phyloP scores from a whole-genome alignment of 2,113 vertebrate genomes.

The Silurus asotus region DNA sequence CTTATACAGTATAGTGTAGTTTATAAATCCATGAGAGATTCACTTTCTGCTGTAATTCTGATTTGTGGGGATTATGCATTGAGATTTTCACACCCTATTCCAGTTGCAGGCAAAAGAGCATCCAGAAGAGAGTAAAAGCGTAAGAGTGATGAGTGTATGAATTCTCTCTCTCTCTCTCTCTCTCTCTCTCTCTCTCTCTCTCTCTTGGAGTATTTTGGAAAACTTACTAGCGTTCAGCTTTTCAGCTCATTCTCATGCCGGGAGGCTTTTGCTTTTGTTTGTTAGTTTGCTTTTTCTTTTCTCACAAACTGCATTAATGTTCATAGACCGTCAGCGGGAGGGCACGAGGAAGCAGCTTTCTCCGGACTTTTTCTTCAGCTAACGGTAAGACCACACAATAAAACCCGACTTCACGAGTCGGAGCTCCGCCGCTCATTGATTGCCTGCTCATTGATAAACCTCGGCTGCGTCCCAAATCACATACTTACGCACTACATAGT shows the following conservation, averaged over 20 bases:
- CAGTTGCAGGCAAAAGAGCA: neutral
- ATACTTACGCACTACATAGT: neutral
- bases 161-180: neutral
- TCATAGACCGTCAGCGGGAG: neutral
- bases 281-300: neutral
- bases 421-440: neutral
- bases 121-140: neutral
- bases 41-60: too few relatives aligned
- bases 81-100: neutral
- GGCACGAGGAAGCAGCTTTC: neutral
- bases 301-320: conserved; percentile 13
- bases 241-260: neutral
- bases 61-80: neutral
- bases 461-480: neutral
- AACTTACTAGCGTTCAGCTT: conserved; percentile 25
- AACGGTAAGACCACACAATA: conserved; percentile 25
- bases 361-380: neutral
- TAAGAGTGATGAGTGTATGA: neutral
- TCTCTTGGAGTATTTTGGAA: neutral
- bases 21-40: too few relatives aligned
- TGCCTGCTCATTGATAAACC: neutral
- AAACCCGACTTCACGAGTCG: neutral
- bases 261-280: neutral
- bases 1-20: too few relatives aligned
- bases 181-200: conserved; percentile 11